Evolutionary conservation across 2,888 invertebrate genomes (phyloP), one percentile per base, ranked within the genome.

Genomic region (Lordiphosa fenestrarum): DNA sequence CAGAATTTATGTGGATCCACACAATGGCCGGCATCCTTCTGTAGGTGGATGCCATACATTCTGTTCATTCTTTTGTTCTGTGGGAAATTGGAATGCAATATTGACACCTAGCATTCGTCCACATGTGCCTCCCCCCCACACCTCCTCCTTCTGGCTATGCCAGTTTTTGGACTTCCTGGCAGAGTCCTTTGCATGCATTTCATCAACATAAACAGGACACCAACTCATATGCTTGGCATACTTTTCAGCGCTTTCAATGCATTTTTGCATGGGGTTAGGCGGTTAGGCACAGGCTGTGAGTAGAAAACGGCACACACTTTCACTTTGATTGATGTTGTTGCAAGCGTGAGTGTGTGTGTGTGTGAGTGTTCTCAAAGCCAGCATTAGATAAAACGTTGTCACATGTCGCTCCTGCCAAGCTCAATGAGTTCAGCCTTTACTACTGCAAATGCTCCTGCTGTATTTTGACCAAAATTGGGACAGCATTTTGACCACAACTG

Each of bases 321-420:
- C 66, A 62, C 71, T 71, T 69, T 76, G 78, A 76, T 76, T 82
- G 71, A 76, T 73, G 82, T 77, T 65, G 65, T 63, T 77, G 64
- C 64, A 68, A 61, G 59, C 66, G 72, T 41, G 30, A 21, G 48
- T 55, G 19, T 49, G 36, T 36, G 46, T 23, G 47, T 47, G 37
- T 35, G 38, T 53, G 23, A 6, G 40, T 42, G 52, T 44, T 64
- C 53, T 73, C 52, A 69, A 73, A 65, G 55, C 51, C 51, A 48
- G 30, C 53, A 36, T 33, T 33, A 36, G 51, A 54, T 36, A 52
- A 53, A 58, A 62, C 39, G 62, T 59, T 73, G 65, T 73, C 52
- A 68, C 63, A 73, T 66, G 68, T 57, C 30, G 56, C 48, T 56
- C 59, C 23, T 23, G 23, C 46, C 58, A 60, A 63, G 63, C 69